Percentiles rank a stretch among this genome's conserved stretches.
phyloP scores from a whole-genome alignment of 2,888 invertebrate species.

The Epinotia nisella region DNA sequence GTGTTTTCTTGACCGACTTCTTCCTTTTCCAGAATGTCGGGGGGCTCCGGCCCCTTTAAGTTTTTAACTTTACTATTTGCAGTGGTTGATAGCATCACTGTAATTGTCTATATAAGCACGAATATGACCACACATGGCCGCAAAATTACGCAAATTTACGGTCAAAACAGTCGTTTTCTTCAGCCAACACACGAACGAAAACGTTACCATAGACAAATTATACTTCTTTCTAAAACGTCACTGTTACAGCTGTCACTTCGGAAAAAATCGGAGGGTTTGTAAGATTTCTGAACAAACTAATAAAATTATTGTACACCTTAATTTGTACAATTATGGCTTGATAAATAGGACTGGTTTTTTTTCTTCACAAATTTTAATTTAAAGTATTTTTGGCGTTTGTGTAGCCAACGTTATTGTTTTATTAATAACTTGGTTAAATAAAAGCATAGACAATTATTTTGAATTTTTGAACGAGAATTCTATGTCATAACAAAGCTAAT shows the following conservation, averaged over 20 bases:
- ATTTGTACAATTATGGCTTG: background rate
- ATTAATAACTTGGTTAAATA: background rate
- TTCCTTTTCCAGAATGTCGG: constrained; percentile 78
- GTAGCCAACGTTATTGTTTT: background rate
- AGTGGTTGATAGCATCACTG: constrained; percentile 88
- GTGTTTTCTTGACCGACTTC: constrained; percentile 80
- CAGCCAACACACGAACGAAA: constrained; percentile 52
- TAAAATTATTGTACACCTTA: background rate
- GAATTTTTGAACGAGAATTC: constrained; percentile 10
- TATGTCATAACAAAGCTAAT: constrained; percentile 36
- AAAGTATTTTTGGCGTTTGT: background rate
- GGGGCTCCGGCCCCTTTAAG: constrained; percentile 82
- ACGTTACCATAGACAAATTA: constrained; percentile 32
- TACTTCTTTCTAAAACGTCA: constrained; percentile 29
- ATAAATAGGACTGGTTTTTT: background rate
- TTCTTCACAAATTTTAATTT: background rate
- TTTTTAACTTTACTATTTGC: constrained; percentile 87
- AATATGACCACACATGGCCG: constrained; percentile 78
- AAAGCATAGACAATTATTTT: constrained; percentile 16
- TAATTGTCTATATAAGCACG: constrained; percentile 64
- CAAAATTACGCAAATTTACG: constrained; percentile 74
- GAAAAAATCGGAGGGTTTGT: background rate
- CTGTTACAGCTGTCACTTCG: constrained; percentile 35
- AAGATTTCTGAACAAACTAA: constrained; percentile 22
- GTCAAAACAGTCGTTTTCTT: constrained; percentile 65